Evolutionary conservation across 2,888 invertebrate genomes (phyloP).

Genomic region (Netelia fuscicornis): DNA sequence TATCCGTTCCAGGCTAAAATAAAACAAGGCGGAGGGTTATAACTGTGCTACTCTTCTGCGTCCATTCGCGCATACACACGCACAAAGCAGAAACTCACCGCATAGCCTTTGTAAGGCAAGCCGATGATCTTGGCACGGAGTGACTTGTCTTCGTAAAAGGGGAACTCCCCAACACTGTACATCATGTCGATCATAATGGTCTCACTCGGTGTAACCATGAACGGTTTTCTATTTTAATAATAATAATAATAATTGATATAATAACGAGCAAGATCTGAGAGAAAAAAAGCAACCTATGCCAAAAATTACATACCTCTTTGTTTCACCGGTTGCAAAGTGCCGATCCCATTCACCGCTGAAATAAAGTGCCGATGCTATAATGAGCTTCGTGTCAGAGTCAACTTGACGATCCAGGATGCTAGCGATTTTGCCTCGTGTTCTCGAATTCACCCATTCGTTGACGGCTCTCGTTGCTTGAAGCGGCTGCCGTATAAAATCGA

Average conservation of each 20-base stretch:
- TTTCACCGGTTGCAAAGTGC: slow-evolving; percentile 87
- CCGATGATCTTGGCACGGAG: slow-evolving; percentile 88
- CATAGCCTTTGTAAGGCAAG: slow-evolving; percentile 90
- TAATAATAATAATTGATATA: neutral
- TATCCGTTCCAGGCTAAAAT: neutral
- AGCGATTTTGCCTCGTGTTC: slow-evolving; percentile 88
- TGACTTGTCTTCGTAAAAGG: slow-evolving; percentile 86
- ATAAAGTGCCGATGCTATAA: slow-evolving; percentile 89
- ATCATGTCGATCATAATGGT: slow-evolving; percentile 87
- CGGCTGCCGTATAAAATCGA: slow-evolving; percentile 86
- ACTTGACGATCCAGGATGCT: slow-evolving; percentile 87
- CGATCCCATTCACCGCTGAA: slow-evolving; percentile 90
- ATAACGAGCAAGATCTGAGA: no score
- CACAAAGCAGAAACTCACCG: slow-evolving; percentile 79
- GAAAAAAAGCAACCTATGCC: no score
- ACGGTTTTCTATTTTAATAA: slow-evolving; percentile 85
- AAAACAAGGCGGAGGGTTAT: slow-evolving; percentile 1
- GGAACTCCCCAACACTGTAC: slow-evolving; percentile 88
- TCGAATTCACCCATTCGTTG: slow-evolving; percentile 88
- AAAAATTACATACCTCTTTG: slow-evolving; percentile 83
- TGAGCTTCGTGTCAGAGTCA: slow-evolving; percentile 86
- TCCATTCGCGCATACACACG: slow-evolving; percentile 5
- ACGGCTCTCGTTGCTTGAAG: slow-evolving; percentile 85
- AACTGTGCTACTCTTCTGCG: neutral
- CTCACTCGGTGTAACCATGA: slow-evolving; percentile 83